Conservation (phyloP, 23 tunicate species). For the Styela clava region DNA sequence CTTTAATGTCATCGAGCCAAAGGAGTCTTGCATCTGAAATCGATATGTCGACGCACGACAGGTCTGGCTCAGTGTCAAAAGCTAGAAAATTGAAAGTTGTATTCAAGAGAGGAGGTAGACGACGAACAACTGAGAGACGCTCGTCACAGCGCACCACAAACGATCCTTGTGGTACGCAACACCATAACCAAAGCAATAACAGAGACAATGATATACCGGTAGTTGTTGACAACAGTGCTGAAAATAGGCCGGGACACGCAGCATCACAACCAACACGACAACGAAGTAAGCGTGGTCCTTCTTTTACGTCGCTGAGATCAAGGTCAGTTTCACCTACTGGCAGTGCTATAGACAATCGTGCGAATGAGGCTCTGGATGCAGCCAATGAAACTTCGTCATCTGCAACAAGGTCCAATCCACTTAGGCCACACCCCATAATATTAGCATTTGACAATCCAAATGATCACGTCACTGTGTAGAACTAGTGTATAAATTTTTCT, state of each 20-base stretch:
- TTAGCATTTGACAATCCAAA: background rate
- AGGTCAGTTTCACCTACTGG: conserved; percentile 8
- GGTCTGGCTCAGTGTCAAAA: background rate
- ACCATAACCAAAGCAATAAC: conserved; percentile 3
- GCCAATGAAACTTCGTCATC: background rate
- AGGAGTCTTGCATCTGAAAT: background rate
- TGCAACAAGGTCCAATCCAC: background rate
- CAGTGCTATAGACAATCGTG: background rate
- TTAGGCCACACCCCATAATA: background rate
- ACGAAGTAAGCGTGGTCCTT: background rate
- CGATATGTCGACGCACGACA: background rate
- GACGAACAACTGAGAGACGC: background rate
- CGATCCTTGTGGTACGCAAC: background rate
- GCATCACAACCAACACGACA: background rate
- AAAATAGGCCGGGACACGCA: background rate
- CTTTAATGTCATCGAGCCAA: background rate
- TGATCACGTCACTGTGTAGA: background rate
- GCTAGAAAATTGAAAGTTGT: background rate
- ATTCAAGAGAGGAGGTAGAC: background rate
- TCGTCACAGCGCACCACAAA: background rate
- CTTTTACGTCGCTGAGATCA: background rate
- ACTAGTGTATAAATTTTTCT: too few relatives aligned
- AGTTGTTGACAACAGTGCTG: background rate
- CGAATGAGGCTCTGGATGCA: background rate
- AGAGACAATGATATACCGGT: background rate